A percentile compares a stretch with the other conserved stretches of the same genome.
Evolutionary conservation across 2,888 invertebrate species (phyloP).

Genomic region (Lathronympha strigana): DNA sequence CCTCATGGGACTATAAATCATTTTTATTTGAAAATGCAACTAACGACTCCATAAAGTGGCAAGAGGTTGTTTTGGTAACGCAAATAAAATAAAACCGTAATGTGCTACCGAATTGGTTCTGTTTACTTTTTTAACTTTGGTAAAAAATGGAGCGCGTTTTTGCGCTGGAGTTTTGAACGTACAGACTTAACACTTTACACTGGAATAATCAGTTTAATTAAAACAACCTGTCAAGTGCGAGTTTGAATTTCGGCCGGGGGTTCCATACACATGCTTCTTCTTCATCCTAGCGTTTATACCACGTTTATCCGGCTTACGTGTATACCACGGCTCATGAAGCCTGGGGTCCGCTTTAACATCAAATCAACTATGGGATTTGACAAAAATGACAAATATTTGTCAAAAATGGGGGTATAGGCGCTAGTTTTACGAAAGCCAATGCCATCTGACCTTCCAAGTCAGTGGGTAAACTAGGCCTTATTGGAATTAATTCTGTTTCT

Average conservation of each 20-base stretch:
- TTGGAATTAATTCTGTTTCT: too few species aligned
- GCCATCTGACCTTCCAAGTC: too few species aligned
- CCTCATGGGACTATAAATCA: conserved; percentile 34
- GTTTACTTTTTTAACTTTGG: conserved; percentile 41
- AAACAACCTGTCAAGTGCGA: neutral
- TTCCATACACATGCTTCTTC: too few species aligned
- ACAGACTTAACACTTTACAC: conserved; percentile 5
- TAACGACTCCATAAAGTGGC: conserved; percentile 42
- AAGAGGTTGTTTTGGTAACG: conserved; percentile 39
- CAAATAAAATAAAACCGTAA: conserved; percentile 42
- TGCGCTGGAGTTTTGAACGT: conserved; percentile 21
- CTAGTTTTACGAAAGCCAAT: too few species aligned
- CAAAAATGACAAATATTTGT: too few species aligned
- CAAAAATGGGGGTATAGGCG: too few species aligned
- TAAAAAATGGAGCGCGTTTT: conserved; percentile 41
- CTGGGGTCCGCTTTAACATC: too few species aligned
- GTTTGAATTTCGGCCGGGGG: too few species aligned
- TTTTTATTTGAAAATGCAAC: conserved; percentile 41
- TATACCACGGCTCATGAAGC: too few species aligned
- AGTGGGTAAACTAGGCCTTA: too few species aligned
- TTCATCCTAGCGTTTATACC: neutral
- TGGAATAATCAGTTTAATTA: conserved; percentile 25
- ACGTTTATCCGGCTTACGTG: too few species aligned
- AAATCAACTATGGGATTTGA: too few species aligned
- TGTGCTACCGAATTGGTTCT: conserved; percentile 41